Base-by-base conservation (phyloP, 1,140 invertebrate species). In the Bombus superbus region DNA sequence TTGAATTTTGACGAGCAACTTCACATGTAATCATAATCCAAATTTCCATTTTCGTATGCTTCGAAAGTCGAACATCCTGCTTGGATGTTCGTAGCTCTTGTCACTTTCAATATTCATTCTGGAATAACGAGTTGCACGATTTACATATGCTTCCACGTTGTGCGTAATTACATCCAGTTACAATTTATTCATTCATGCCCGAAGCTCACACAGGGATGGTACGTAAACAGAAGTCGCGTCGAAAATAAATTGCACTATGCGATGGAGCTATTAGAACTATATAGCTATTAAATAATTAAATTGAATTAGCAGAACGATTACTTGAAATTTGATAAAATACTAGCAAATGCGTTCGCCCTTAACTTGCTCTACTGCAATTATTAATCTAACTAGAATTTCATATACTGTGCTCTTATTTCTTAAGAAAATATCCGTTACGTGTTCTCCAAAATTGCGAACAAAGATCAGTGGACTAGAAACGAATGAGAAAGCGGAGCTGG, bases 171-270 rank as follows among this genome's bases (percentile, higher is more conserved):
- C 75, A 64, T 28, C 3, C 15, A 38, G 28, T n/a, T 13, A 64
- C 25, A 62, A 64, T 77, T 77, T 62, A 77, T 38, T 62, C 75
- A 22, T 77, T 77, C 57, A 64, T 62, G n/a, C 13, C 25, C 42
- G 15, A 22, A 42, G 38, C 59, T 77, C 38, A 10, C 57, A 38
- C 38, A 15, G 3, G 57, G 3, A 18, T n/a, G 40, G 53, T 15
- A 28, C 3, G 28, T 77, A 40, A 62, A 76, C 40, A 25, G 32
- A 40, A 42, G 38, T 76, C 28, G 53, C 18, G 9, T 38, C 35
- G 57, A 64, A 62, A 77, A 77, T 77, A 59, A 62, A 62, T 62
- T 77, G 10, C 35, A 15, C 38, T 13, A n/a, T 25, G 42, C 42
- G 8, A 35, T 53, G 32, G 22, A n/a, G 28, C 28, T 22, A 42